Percentiles rank a stretch among this genome's conserved stretches.
These are phyloP conservation scores for Drosophila rufa DNA, from an alignment of 1,140 invertebrate genomes.

Conservation along the genomic window DNA sequence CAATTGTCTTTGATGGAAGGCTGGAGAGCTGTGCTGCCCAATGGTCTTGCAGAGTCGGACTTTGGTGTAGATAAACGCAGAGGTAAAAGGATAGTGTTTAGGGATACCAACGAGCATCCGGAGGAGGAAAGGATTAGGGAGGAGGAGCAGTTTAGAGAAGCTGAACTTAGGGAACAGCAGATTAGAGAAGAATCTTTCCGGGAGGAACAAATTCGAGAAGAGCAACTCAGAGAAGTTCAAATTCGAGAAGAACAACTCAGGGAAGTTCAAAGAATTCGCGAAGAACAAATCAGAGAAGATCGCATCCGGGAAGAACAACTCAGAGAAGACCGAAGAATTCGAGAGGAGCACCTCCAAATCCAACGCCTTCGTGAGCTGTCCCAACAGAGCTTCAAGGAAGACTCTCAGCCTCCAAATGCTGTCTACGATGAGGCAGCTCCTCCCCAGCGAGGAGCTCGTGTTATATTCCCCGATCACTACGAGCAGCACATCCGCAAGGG, in stretches of 20 bases:
- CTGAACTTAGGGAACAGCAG: constrained; percentile 15
- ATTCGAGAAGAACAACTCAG: background rate
- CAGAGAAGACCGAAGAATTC: constrained; percentile 18
- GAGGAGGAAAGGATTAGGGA: constrained; percentile 39
- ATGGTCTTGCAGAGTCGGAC: constrained; percentile 44
- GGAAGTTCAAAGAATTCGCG: background rate
- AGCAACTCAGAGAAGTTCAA: constrained; percentile 11
- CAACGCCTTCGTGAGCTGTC: constrained; percentile 6
- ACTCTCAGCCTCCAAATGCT: constrained; percentile 46
- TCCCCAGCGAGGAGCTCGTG: constrained; percentile 63
- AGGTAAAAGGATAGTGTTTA: constrained; percentile 70
- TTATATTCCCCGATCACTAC: constrained; percentile 76
- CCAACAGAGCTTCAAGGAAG: constrained; percentile 14
- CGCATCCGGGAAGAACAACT: constrained; percentile 16
- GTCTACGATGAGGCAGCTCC: constrained; percentile 65
- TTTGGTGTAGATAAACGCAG: constrained; percentile 50
- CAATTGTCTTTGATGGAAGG: constrained; percentile 39
- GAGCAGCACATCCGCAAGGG: constrained; percentile 67
- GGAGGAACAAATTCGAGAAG: constrained; percentile 24
- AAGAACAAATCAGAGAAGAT: background rate
- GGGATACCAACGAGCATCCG: constrained; percentile 59
- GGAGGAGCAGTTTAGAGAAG: constrained; percentile 32
- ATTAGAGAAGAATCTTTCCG: constrained; percentile 12
- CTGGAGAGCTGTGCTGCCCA: constrained; percentile 63
- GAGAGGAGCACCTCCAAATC: constrained; percentile 3